Conservation (phyloP, 2,888 invertebrate species). For the Agapetus fuscipes region DNA sequence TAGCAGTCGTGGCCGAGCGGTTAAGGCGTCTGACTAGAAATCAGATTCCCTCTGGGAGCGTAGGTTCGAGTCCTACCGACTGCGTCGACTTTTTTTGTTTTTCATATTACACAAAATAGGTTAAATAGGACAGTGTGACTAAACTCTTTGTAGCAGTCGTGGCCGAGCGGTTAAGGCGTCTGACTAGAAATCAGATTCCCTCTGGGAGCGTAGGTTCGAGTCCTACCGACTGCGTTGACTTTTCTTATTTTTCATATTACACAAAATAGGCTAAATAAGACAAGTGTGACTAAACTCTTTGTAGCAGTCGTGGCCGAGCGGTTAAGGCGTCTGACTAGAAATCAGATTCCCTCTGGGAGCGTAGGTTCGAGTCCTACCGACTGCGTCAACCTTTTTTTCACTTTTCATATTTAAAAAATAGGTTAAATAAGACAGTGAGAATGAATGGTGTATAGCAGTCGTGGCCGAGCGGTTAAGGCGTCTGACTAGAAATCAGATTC, state of each 20-base stretch:
- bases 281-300: no score
- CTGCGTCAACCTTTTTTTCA: no score
- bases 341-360: constrained; percentile 86
- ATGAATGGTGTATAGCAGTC: no score
- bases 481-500: constrained; percentile 85
- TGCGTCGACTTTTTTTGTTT: no score
- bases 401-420: no score
- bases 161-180: constrained; percentile 85
- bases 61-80: constrained; percentile 85
- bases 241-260: no score
- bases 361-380: constrained; percentile 85
- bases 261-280: no score
- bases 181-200: constrained; percentile 86
- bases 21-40: constrained; percentile 85
- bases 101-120: no score
- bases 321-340: constrained; percentile 85
- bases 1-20: constrained; percentile 81
- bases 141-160: no score
- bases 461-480: constrained; percentile 85
- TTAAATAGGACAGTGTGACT: no score
- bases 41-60: constrained; percentile 86
- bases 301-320: constrained; percentile 80
- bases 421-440: no score
- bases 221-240: constrained; percentile 85
- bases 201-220: constrained; percentile 87